Conservation (phyloP, 2,888 invertebrate species). For the Clunio marinus region DNA sequence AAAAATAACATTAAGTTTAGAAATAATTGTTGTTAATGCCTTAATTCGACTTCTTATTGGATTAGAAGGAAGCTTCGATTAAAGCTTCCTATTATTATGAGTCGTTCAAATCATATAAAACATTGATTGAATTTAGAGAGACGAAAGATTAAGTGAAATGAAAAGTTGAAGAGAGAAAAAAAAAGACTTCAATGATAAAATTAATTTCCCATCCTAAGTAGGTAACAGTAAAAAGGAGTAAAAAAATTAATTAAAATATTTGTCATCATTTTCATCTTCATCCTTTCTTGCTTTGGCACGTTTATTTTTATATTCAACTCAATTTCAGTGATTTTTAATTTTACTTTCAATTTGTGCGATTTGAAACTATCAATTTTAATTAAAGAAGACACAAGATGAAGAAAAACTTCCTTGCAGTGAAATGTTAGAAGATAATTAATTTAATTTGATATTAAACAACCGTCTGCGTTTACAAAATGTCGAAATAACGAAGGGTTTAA, state of each 20-base stretch:
- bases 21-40: neutral
- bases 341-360: conserved; percentile 13
- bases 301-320: conserved; percentile 6
- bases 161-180: neutral
- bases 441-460: too few relatives aligned
- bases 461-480: too few relatives aligned
- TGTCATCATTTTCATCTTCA: neutral
- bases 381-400: neutral
- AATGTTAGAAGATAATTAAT: conserved; percentile 28
- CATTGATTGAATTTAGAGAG: neutral
- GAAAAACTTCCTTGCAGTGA: neutral
- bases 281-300: conserved; percentile 28
- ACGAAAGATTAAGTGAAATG: neutral
- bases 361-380: conserved; percentile 26
- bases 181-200: neutral
- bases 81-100: too few relatives aligned
- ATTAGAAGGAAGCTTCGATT: neutral
- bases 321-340: too few relatives aligned
- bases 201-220: neutral
- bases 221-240: neutral
- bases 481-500: too few relatives aligned
- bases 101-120: neutral
- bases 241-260: conserved; percentile 22
- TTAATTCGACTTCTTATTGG: neutral
- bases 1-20: neutral